phyloP scores from a whole-genome alignment of 2,888 invertebrate species.

The Erebia aethiops region DNA sequence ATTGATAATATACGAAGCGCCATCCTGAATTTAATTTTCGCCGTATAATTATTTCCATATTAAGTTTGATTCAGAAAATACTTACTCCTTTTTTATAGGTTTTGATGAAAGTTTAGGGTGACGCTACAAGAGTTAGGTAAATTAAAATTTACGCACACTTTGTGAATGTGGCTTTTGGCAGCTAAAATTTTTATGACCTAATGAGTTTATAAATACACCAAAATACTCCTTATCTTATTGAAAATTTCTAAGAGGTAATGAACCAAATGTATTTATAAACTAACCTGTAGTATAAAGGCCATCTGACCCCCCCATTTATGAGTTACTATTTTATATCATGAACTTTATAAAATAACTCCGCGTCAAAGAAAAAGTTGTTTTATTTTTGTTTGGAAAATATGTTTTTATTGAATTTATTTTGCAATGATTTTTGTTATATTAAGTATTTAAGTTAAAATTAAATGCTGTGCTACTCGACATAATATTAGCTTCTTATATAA shows the following conservation, averaged over 20 bases:
- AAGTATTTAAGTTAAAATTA: neutral
- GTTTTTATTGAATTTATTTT: conserved; percentile 21
- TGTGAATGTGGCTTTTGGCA: conserved; percentile 41
- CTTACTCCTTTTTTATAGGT: neutral
- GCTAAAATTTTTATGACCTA: conserved; percentile 29
- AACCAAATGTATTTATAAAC: conserved; percentile 17
- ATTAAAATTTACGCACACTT: conserved; percentile 22
- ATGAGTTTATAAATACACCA: conserved; percentile 34
- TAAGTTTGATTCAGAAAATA: neutral
- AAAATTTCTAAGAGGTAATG: neutral
- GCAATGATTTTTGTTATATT: conserved; percentile 10
- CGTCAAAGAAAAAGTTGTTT: neutral
- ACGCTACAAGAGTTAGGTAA: conserved; percentile 52
- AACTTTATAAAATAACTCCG: neutral
- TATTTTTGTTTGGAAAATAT: conserved; percentile 27
- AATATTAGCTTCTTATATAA: no score
- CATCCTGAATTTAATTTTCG: conserved; percentile 67
- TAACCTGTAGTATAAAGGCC: conserved; percentile 14
- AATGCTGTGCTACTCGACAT: no score
- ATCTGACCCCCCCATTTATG: conserved; percentile 5
- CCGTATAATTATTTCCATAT: neutral
- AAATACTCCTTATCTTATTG: neutral
- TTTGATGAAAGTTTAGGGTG: conserved; percentile 64
- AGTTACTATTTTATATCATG: neutral
- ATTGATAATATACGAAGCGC: conserved; percentile 63